phyloP scores from a whole-genome alignment of 2,888 invertebrate genomes.

The Choreutis nemorana region DNA sequence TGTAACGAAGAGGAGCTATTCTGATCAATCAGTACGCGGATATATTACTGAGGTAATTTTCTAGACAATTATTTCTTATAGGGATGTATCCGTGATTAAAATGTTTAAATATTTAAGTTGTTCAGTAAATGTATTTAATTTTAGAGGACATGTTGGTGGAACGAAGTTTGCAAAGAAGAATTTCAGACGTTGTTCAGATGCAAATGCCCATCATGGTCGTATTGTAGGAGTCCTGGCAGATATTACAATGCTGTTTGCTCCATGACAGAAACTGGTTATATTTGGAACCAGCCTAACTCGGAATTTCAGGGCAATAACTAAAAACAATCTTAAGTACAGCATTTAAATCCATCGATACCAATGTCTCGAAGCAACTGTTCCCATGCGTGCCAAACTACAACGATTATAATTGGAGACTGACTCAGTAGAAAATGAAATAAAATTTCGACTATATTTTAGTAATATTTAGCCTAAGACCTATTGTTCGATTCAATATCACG shows the following conservation, averaged over 20 bases:
- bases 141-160: conserved; percentile 93
- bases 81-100: too few relatives aligned
- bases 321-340: conserved; percentile 1
- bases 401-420: conserved; percentile 57
- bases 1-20: conserved; percentile 74
- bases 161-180: conserved; percentile 92
- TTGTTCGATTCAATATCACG: conserved; percentile 9
- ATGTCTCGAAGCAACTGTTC: not conserved
- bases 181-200: conserved; percentile 87
- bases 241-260: conserved; percentile 92
- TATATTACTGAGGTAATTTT: conserved; percentile 81
- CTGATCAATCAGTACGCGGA: conserved; percentile 81
- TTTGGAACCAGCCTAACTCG: conserved; percentile 82
- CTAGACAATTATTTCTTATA: not conserved
- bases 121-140: conserved; percentile 16
- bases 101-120: not conserved
- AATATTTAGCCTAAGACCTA: conserved; percentile 34
- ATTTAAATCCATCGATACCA: not conserved
- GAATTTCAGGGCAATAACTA: conserved; percentile 26
- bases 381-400: conserved; percentile 37
- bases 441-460: conserved; percentile 53
- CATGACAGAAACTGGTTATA: conserved; percentile 89
- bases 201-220: conserved; percentile 88
- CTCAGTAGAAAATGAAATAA: conserved; percentile 39
- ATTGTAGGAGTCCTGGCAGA: conserved; percentile 85